Conservation (phyloP, 2,797 vertebrate species). For the Moxostoma hubbsi region DNA sequence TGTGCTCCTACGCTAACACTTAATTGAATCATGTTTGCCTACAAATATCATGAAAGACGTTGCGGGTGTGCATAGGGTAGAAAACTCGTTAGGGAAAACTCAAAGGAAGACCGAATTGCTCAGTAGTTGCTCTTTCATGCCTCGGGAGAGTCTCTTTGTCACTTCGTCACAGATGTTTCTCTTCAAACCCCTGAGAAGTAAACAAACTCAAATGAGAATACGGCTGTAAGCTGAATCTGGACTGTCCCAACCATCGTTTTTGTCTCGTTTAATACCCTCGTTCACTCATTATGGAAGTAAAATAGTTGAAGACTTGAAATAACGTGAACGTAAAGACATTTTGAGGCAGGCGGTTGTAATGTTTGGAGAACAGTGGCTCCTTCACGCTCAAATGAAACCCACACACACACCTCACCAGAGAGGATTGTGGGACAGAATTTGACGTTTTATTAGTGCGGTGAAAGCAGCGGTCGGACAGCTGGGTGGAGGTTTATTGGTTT, state of each 20-base stretch:
- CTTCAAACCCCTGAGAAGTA: too few species aligned
- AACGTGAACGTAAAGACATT: not conserved
- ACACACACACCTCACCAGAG: slow-evolving; percentile 20
- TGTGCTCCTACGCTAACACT: not conserved
- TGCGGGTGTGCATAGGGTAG: not conserved
- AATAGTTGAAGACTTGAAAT: not conserved
- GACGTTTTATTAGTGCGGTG: slow-evolving; percentile 50
- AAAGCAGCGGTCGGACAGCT: slow-evolving; percentile 52
- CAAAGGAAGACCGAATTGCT: too few species aligned
- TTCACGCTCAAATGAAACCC: not conserved
- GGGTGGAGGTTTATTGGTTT: slow-evolving; percentile 52
- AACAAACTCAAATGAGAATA: too few species aligned
- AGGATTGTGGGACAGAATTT: slow-evolving; percentile 39
- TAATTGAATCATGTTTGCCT: not conserved
- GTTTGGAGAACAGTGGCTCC: slow-evolving; percentile 30
- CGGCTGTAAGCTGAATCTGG: too few species aligned
- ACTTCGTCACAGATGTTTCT: too few species aligned
- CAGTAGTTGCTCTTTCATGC: too few species aligned
- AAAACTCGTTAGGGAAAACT: too few species aligned
- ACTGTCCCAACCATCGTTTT: not conserved
- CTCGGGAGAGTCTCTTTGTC: too few species aligned
- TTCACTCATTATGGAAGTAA: not conserved
- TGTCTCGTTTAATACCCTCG: not conserved
- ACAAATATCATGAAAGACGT: not conserved
- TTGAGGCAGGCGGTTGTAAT: slow-evolving; percentile 12